Evolutionary conservation across 2,888 invertebrate species (phyloP), one percentile per base, ranked within the genome.

Genomic region (Cactoblastis cactorum): DNA sequence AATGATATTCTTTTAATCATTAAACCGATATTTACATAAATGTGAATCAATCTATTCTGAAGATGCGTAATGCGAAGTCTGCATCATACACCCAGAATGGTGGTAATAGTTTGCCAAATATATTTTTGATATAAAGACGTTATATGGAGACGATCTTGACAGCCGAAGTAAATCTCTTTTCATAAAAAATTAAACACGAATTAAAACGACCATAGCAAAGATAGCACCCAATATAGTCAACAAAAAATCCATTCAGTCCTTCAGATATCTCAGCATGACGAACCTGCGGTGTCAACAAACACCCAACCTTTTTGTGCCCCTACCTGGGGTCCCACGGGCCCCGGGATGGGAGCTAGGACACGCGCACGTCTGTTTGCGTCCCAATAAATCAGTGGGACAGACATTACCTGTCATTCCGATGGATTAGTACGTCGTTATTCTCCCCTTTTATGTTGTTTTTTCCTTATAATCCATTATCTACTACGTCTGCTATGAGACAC

Each of bases 241-340:
- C 24, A 47, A 45, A 37, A 54, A 57, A 60, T n/a, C n/a, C n/a
- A 64, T 63, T 57, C 17, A 11, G 56, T 24, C 43, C 61, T 65
- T 55, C n/a, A 62, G 65, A 62, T 61, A 63, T 65, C 64, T 67
- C 63, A 71, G 69, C 77, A 63, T 80, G 76, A 75, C 79, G 70
- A 76, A 74, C 63, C 69, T 63, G 69, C 62, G 65, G 69, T 81
- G 83, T 84, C 85, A 85, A 85, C 83, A 84, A 76, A 80, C 83
- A 83, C 82, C 83, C 83, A 75, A 65, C 60, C 51, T 65, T 80
- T 83, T 80, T 78, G 57, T 57, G 53, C 63, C 50, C 56, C 65
- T 80, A 78, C 80, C 83, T 80, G 80, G 67, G 54, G 53, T 56
- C 71, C 62, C 68, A 34, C 45, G 67, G 60, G 71, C 53, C 64